Conservation (phyloP, 2,888 invertebrate genomes). For the Ophion ventricosus region DNA sequence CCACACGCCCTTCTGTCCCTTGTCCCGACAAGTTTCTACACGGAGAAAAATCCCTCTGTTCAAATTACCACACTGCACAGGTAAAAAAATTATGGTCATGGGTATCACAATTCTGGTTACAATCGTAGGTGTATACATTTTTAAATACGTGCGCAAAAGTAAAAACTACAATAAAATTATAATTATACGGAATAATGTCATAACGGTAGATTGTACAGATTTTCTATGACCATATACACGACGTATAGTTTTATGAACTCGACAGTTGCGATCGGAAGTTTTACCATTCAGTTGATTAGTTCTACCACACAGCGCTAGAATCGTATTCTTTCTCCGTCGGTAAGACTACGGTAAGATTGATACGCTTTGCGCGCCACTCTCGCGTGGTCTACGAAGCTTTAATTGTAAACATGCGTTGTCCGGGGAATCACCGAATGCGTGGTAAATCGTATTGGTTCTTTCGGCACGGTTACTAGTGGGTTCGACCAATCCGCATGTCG, state of each 20-base stretch:
- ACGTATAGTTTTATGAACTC: conserved; percentile 24
- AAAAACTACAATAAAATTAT: conserved; percentile 16
- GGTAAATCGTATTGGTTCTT: neutral
- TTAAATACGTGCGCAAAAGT: conserved; percentile 18
- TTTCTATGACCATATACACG: conserved; percentile 9
- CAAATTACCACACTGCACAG: conserved; percentile 11
- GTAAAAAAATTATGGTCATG: conserved; percentile 30
- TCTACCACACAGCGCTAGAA: conserved; percentile 21
- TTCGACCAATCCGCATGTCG: no score
- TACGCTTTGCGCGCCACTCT: conserved; percentile 24
- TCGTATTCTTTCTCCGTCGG: conserved; percentile 12
- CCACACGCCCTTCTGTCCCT: no score
- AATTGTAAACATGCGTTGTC: conserved; percentile 18
- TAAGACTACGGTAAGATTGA: conserved; percentile 17
- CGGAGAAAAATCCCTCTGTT: conserved; percentile 27
- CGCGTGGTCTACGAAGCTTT: conserved; percentile 14
- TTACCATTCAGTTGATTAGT: conserved; percentile 13
- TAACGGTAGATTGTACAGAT: conserved; percentile 8
- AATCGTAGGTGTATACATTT: conserved; percentile 21
- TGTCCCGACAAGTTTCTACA: neutral
- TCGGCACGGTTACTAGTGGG: no score
- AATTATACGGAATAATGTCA: conserved; percentile 5
- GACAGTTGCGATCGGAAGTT: conserved; percentile 9
- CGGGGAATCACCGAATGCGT: conserved; percentile 17
- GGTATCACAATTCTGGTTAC: conserved; percentile 5